phyloP scores from a whole-genome alignment of 2,113 vertebrate species.

The Geococcyx californianus region DNA sequence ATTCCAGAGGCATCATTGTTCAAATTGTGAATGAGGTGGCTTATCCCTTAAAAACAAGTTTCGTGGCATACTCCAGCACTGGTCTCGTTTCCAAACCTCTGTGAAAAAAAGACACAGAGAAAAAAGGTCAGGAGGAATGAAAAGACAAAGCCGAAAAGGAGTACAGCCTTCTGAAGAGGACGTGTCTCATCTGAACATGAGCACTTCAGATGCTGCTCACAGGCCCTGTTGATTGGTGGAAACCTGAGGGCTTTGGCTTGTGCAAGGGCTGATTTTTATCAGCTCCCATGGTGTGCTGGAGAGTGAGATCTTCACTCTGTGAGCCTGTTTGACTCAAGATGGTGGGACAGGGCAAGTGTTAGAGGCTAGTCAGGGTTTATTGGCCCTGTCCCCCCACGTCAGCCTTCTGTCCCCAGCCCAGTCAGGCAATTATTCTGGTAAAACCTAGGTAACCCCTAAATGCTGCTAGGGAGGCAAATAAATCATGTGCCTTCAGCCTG shows the following conservation, averaged over 20 bases:
- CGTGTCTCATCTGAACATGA: not conserved
- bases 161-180: not conserved
- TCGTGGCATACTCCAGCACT: not conserved
- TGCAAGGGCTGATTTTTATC: not conserved
- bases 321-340: not conserved
- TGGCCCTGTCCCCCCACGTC: not conserved
- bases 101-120: not conserved
- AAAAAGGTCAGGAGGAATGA: not conserved
- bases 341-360: not conserved
- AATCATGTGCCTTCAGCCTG: not conserved
- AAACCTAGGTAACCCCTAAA: not conserved
- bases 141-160: not conserved
- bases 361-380: not conserved
- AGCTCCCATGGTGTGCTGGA: not conserved
- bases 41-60: not conserved
- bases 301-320: fast-evolving
- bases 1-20: not conserved
- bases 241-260: not conserved
- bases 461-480: not conserved
- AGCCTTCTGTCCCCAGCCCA: not conserved
- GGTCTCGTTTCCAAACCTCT: not conserved
- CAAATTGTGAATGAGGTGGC: fast-evolving
- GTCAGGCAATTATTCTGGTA: not conserved
- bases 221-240: not conserved
- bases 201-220: not conserved